Conservation (phyloP, 2,888 invertebrate genomes). For the Cerceris rybyensis region DNA sequence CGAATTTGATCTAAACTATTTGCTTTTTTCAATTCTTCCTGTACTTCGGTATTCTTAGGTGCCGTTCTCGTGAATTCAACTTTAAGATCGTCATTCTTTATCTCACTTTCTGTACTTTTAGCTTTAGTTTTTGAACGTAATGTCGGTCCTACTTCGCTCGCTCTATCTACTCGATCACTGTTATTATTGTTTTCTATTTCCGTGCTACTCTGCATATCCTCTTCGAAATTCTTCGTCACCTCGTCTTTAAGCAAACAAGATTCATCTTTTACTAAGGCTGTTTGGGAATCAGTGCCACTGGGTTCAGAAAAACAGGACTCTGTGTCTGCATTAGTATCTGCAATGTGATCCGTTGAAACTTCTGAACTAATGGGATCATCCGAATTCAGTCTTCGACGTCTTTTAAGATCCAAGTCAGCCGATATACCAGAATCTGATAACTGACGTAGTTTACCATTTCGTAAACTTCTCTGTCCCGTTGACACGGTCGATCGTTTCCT, state of each 20-base stretch:
- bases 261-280: conserved; percentile 62
- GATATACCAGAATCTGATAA: conserved; percentile 75
- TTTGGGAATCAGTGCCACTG: conserved; percentile 64
- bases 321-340: conserved; percentile 66
- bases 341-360: conserved; percentile 57
- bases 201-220: conserved; percentile 57
- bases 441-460: conserved; percentile 87
- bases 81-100: conserved; percentile 64
- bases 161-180: conserved; percentile 71
- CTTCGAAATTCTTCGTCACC: conserved; percentile 59
- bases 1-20: conserved; percentile 66
- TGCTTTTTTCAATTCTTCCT: conserved; percentile 62
- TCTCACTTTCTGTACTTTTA: conserved; percentile 70
- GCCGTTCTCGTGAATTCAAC: conserved; percentile 53
- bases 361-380: conserved; percentile 68
- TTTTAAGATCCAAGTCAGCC: conserved; percentile 69
- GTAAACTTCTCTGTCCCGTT: conserved; percentile 83
- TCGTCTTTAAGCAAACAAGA: conserved; percentile 58
- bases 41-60: conserved; percentile 34
- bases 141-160: conserved; percentile 75
- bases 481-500: conserved; percentile 67
- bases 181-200: conserved; percentile 78
- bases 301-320: conserved; percentile 73
- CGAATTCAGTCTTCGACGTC: conserved; percentile 70
- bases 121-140: conserved; percentile 79